A percentile compares a stretch with the other conserved stretches of the same genome.
Conservation (phyloP, 2,888 invertebrate species). For the Caenorhabditis sp. region DNA sequence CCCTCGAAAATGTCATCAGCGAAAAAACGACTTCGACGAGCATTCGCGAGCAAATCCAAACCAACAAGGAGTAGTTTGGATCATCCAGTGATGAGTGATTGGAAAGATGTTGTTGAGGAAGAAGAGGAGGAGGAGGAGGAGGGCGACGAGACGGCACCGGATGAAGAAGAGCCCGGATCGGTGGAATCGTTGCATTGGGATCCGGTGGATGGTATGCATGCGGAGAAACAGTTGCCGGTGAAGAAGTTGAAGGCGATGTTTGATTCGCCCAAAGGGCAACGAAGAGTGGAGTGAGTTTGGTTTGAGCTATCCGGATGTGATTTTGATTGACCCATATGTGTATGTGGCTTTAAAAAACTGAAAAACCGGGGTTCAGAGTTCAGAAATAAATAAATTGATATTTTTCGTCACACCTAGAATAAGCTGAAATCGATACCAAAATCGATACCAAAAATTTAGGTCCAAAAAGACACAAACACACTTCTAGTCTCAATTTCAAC, state of each 20-base stretch:
- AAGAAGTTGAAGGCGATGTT: constrained; percentile 66
- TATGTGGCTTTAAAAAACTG: neutral
- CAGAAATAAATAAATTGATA: neutral
- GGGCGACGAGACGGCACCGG: constrained; percentile 12
- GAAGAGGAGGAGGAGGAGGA: constrained; percentile 23
- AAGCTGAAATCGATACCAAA: no score
- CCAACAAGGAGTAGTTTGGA: constrained; percentile 32
- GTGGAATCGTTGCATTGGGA: constrained; percentile 67
- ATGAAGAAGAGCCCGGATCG: constrained; percentile 49
- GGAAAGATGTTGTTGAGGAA: constrained; percentile 43
- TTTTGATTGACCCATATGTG: no score
- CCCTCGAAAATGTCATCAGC: constrained; percentile 64
- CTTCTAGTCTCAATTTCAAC: no score
- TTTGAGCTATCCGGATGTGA: neutral
- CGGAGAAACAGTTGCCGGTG: constrained; percentile 70
- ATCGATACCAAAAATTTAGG: no score
- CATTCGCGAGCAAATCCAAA: constrained; percentile 48
- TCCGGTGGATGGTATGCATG: constrained; percentile 69
- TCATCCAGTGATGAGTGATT: constrained; percentile 59
- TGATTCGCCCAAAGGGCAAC: constrained; percentile 50
- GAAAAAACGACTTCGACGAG: constrained; percentile 57
- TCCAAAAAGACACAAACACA: no score
- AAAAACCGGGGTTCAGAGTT: constrained; percentile 1
- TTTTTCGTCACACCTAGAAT: no score
- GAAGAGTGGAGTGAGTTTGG: constrained; percentile 34